These are phyloP conservation scores for Polietes domitor DNA, from an alignment of 2,888 invertebrate species.

Conservation along the genomic window DNA sequence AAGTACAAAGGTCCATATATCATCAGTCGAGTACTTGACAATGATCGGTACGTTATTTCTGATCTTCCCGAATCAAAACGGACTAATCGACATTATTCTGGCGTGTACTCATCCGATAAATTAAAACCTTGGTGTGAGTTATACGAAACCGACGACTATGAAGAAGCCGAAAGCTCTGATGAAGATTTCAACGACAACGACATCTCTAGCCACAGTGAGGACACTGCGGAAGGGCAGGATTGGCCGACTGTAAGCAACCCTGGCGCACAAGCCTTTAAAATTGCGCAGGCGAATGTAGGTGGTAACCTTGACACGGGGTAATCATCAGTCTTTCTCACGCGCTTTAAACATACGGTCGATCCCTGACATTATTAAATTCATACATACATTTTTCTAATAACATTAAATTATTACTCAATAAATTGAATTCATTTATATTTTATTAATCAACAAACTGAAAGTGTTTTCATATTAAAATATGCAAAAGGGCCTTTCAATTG, in stretches of 20 bases:
- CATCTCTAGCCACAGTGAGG: not conserved
- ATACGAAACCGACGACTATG: conserved; percentile 8
- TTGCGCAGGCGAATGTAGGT: too few species aligned
- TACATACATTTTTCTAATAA: too few species aligned
- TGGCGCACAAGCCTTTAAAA: too few species aligned
- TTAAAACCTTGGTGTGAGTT: conserved; percentile 65
- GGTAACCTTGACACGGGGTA: too few species aligned
- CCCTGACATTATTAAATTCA: too few species aligned
- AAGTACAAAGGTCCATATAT: conserved; percentile 68
- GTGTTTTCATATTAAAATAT: too few species aligned
- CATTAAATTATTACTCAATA: too few species aligned
- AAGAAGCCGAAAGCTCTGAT: not conserved
- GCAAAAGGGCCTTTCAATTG: too few species aligned
- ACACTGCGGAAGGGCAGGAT: not conserved
- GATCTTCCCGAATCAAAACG: conserved; percentile 67
- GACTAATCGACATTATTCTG: conserved; percentile 66
- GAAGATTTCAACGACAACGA: not conserved
- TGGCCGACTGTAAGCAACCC: not conserved
- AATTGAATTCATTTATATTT: too few species aligned
- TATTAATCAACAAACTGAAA: too few species aligned
- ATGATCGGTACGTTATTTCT: conserved; percentile 68
- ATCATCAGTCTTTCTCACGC: too few species aligned
- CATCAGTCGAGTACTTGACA: conserved; percentile 29
- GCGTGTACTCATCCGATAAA: conserved; percentile 64
- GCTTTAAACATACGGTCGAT: too few species aligned